Evolutionary conservation across 1,140 invertebrate genomes (phyloP).

Genomic region (Hylaeus anthracinus): DNA sequence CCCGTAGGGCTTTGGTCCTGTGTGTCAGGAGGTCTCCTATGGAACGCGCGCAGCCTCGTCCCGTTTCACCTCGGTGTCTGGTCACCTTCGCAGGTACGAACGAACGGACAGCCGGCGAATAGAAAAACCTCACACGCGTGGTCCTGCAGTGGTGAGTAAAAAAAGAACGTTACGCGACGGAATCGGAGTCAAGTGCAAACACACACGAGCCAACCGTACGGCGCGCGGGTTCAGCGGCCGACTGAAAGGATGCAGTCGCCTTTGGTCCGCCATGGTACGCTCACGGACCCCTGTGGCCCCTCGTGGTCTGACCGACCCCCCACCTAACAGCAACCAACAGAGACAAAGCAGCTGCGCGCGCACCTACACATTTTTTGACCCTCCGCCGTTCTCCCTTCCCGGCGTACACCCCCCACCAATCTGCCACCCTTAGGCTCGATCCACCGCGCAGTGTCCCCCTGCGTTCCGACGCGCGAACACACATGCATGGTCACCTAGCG

Average conservation of each 20-base stretch:
- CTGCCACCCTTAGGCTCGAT: slow-evolving; percentile 61
- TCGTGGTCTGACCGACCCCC: slow-evolving; percentile 65
- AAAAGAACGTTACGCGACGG: slow-evolving; percentile 40
- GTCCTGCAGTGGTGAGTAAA: slow-evolving; percentile 4
- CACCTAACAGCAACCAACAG: slow-evolving; percentile 61
- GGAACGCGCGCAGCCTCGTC: background rate
- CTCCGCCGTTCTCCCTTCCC: slow-evolving; percentile 52
- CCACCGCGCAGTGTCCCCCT: slow-evolving; percentile 33
- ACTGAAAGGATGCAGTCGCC: slow-evolving; percentile 80
- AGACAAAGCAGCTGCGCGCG: slow-evolving; percentile 81
- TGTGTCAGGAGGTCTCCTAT: slow-evolving; percentile 25
- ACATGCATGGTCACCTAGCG: background rate
- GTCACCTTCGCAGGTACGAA: slow-evolving; percentile 32
- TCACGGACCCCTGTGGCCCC: slow-evolving; percentile 76
- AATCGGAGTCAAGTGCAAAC: slow-evolving; percentile 33
- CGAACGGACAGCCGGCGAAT: slow-evolving; percentile 43
- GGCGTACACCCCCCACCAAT: slow-evolving; percentile 24
- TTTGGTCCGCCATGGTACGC: slow-evolving; percentile 77
- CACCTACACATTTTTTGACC: slow-evolving; percentile 75
- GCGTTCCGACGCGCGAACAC: slow-evolving; percentile 5
- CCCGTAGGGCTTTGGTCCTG: slow-evolving; percentile 3
- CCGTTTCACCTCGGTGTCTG: slow-evolving; percentile 17
- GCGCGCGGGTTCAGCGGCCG: slow-evolving; percentile 81
- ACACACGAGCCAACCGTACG: slow-evolving; percentile 66
- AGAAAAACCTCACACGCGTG: slow-evolving; percentile 59